phyloP scores from a whole-genome alignment of 1,140 invertebrate genomes.

The Drosophila persimilis region DNA sequence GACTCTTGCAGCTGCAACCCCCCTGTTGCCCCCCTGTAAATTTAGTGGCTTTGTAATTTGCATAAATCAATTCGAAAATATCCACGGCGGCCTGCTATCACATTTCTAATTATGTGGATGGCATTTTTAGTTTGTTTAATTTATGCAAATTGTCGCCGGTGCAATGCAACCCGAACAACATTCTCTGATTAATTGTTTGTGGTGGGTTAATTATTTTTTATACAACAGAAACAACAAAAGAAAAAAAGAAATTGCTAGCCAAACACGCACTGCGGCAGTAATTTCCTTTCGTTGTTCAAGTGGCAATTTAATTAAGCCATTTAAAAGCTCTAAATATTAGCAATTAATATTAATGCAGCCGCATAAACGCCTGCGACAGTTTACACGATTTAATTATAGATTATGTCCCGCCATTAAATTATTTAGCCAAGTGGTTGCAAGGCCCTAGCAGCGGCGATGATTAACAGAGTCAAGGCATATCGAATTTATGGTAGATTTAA shows the following conservation, averaged over 20 bases:
- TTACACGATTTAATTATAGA: constrained; percentile 79
- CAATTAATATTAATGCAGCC: constrained; percentile 74
- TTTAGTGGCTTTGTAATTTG: constrained; percentile 71
- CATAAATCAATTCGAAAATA: constrained; percentile 76
- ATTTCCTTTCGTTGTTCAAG: constrained; percentile 59
- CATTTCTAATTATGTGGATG: constrained; percentile 78
- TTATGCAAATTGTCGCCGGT: constrained; percentile 64
- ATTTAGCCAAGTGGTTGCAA: constrained; percentile 14
- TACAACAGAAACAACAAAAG: neutral
- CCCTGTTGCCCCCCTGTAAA: neutral
- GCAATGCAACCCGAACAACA: constrained; percentile 1
- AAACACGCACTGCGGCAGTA: constrained; percentile 43
- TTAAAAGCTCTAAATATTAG: constrained; percentile 66
- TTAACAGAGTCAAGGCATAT: too few species aligned
- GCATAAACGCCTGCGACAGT: constrained; percentile 49
- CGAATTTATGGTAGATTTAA: neutral
- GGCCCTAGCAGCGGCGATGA: neutral
- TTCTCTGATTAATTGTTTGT: constrained; percentile 69
- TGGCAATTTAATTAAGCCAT: constrained; percentile 75
- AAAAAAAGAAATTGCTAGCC: neutral
- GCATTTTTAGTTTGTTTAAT: constrained; percentile 70
- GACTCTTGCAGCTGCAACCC: too few species aligned
- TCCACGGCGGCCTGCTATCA: constrained; percentile 41
- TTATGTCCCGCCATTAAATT: constrained; percentile 47
- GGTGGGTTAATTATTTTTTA: constrained; percentile 50